Evolutionary conservation across 2,888 invertebrate species (phyloP), one percentile per base, ranked within the genome.

Genomic region (Drosophila anomelani): DNA sequence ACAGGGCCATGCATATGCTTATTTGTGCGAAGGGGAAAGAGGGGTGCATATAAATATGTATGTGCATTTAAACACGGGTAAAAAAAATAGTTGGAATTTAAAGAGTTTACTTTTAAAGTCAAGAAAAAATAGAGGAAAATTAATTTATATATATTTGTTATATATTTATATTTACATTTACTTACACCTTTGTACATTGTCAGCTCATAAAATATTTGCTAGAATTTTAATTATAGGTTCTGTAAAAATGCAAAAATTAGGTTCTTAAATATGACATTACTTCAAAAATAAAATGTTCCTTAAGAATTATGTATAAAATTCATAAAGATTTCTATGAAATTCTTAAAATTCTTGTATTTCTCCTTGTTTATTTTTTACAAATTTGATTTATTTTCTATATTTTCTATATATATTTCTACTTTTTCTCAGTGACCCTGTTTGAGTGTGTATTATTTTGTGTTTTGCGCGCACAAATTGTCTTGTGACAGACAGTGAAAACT

Each of bases 391-490:
- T 38, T 1, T 13, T 36, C 0, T 5, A 36, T 36, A 13, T 5
- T 13, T 36, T 36, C 12, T 36, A 34, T 12, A 34, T 12, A 34
- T 63, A 1, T 4, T 0, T 7, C 4, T n/a, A 38, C 6, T 57
- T 32, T 58, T 23, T 39, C n/a, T 12, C 32, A 34, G 60, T 41
- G 60, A 17, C 7, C 34, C 17, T 60, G 53, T 77, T 51, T 74
- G 53, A 72, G 58, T 82, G 85, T 89, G 81, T 83, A 88, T 88
- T 89, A 85, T 85, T 89, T 85, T 85, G 81, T 86, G 76, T 89
- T 85, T 83, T 89, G 85, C 85, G 88, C 89, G 81, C 86, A 85
- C 85, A 85, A 85, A 85, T 85, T 85, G 89, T 89, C 85, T 89
- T 85, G 89, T 85, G 85, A 89, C 89, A 88, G 86, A 85, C 88